phyloP scores from a whole-genome alignment of 2,113 vertebrate species.

The Grammomys surdaster region DNA sequence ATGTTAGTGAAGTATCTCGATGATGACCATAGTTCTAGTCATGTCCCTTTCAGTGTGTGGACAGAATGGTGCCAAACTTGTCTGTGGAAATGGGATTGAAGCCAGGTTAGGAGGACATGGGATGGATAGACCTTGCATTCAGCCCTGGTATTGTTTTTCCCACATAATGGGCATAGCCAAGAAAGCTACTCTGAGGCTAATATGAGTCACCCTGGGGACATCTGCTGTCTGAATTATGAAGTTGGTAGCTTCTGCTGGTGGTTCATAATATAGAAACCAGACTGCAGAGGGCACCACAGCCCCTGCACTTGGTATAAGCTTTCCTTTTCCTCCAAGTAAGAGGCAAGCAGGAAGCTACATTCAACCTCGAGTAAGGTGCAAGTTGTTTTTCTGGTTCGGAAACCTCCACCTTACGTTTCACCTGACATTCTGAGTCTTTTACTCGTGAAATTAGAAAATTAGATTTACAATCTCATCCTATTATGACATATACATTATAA shows the following conservation, averaged over 20 bases:
- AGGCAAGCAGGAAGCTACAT: neutral
- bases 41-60: neutral
- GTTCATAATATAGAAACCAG: neutral
- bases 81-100: neutral
- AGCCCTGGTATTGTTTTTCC: neutral
- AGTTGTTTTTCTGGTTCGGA: neutral
- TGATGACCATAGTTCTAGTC: accelerated
- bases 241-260: neutral
- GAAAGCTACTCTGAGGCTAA: neutral
- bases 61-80: neutral
- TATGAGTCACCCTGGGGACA: neutral
- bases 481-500: neutral
- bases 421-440: neutral
- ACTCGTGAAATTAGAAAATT: neutral
- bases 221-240: neutral
- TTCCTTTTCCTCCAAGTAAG: neutral
- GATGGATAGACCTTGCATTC: neutral
- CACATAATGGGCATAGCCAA: accelerated
- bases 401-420: neutral
- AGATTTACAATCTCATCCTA: neutral
- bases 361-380: neutral
- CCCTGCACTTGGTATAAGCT: too few species aligned
- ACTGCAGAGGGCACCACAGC: accelerated
- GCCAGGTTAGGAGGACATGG: neutral
- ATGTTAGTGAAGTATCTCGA: neutral